Base-by-base conservation (phyloP, 1,140 invertebrate genomes). In the Danaus melanippus region DNA sequence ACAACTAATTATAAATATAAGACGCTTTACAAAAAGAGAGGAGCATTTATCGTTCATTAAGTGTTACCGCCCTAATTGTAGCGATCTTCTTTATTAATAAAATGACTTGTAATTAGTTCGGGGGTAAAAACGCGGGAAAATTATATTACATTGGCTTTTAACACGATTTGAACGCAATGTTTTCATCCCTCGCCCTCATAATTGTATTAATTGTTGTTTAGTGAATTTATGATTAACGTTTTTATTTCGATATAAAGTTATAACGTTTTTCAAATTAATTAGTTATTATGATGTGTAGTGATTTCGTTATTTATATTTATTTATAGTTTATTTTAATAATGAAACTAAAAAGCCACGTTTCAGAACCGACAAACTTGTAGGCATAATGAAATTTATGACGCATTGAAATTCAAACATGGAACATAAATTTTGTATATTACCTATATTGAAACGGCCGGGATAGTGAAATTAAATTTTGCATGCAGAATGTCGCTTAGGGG, bases 381-480 rank as follows among this genome's bases (percentile, higher is more conserved):
- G 66, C 60, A 60, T 51, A 68, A 66, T 62, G 49, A 56, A 72
- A 83, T 83, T 83, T 82, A 82, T 73, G 69, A 66, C 69, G 52
- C 58, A 73, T 82, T 79, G 60, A 69, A 82, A 82, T 81, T 82
- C 74, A 71, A 80, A 77, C 75, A 80, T 76, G 83, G 74, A 69
- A 80, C 83, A 86, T 86, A 86, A 86, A 86, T 84, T 86, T 71
- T 71, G 69, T 82, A 84, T 83, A 86, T 86, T 86, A 82, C 83
- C 83, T 86, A 86, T 86, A 86, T 83, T 86, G 83, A 71, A 79
- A 78, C 71, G 74, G 71, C 67, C 68, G 63, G 77, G 78, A 80
- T 79, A 82, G 69, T 83, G 82, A 86, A 86, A 86, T 86, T 86
- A 75, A 86, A 86, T 86, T 86, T 83, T 80, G 83, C 78, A 86